Evolutionary conservation across 2,888 invertebrate genomes (phyloP).

Genomic region (Dolichomitus sp.): DNA sequence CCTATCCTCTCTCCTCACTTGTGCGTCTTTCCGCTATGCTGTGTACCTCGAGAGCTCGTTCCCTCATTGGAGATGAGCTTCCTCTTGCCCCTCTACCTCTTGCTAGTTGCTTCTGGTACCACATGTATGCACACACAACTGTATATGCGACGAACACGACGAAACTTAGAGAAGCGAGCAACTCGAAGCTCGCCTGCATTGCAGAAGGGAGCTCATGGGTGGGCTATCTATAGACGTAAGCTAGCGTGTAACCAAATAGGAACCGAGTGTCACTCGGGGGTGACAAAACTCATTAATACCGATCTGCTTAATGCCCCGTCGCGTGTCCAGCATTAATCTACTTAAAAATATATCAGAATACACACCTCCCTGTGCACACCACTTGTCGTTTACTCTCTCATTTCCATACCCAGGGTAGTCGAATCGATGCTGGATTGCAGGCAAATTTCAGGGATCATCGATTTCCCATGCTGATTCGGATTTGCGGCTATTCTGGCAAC

Average conservation of each 20-base stretch:
- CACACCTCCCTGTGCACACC: slow-evolving; percentile 37
- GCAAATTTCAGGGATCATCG: neutral
- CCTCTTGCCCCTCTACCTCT: neutral
- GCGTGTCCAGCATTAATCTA: slow-evolving; percentile 84
- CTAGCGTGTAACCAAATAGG: slow-evolving; percentile 83
- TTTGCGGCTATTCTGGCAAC: neutral
- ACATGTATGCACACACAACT: slow-evolving; percentile 31
- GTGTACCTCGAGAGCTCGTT: slow-evolving; percentile 23
- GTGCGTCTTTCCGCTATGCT: slow-evolving; percentile 2
- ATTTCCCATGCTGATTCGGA: neutral
- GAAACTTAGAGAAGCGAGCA: slow-evolving; percentile 38
- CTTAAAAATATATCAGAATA: slow-evolving; percentile 81
- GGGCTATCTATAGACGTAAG: slow-evolving; percentile 84
- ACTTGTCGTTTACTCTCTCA: slow-evolving; percentile 14
- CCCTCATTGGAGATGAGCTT: slow-evolving; percentile 43
- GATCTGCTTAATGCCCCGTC: slow-evolving; percentile 85
- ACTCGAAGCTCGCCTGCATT: slow-evolving; percentile 41
- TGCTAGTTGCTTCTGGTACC: slow-evolving; percentile 3
- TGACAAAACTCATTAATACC: slow-evolving; percentile 86
- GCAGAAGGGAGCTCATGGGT: slow-evolving; percentile 79
- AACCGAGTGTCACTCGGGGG: slow-evolving; percentile 84
- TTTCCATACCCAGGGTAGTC: neutral
- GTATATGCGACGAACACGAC: slow-evolving; percentile 38
- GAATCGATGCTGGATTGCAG: slow-evolving; percentile 17
- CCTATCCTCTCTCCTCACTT: slow-evolving; percentile 26